A percentile compares a stretch with the other conserved stretches of the same genome.
phyloP scores from a whole-genome alignment of 2,888 invertebrate species.

The Neoitamus cyanurus region DNA sequence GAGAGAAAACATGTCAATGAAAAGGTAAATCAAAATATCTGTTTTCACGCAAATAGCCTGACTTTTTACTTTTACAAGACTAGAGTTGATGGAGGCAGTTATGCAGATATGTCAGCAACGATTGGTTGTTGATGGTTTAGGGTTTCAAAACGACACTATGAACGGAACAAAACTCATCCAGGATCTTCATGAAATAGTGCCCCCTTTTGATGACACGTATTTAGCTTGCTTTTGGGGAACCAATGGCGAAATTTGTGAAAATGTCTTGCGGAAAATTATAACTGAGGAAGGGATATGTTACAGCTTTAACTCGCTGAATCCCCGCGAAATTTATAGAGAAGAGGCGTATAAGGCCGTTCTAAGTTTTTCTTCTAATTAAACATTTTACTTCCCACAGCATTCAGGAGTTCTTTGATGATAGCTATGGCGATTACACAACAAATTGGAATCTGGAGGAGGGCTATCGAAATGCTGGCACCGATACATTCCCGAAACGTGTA shows the following conservation, averaged over 20 bases:
- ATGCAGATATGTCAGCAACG: constrained; percentile 62
- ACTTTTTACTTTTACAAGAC: constrained; percentile 53
- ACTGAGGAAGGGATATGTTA: too few species aligned
- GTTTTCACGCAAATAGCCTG: too few species aligned
- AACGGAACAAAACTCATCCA: constrained; percentile 69
- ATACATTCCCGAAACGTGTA: constrained; percentile 76
- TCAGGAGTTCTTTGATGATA: background rate
- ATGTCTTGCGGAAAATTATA: constrained; percentile 72
- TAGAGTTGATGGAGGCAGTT: constrained; percentile 57
- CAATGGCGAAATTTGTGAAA: constrained; percentile 67
- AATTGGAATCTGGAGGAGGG: constrained; percentile 75
- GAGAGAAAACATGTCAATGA: background rate
- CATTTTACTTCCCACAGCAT: background rate
- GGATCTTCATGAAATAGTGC: too few species aligned
- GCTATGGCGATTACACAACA: constrained; percentile 51
- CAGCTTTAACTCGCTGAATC: too few species aligned
- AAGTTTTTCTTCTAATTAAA: background rate
- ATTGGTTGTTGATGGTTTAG: constrained; percentile 59
- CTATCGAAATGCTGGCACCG: constrained; percentile 68
- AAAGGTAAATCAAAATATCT: background rate
- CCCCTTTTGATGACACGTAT: constrained; percentile 69
- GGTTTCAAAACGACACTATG: constrained; percentile 67
- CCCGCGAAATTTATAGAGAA: too few species aligned
- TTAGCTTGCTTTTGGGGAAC: constrained; percentile 72
- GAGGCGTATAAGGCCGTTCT: constrained; percentile 48